Evolutionary conservation across 2,888 invertebrate genomes (phyloP), one percentile per base, ranked within the genome.

Genomic region (Tiphia femorata): DNA sequence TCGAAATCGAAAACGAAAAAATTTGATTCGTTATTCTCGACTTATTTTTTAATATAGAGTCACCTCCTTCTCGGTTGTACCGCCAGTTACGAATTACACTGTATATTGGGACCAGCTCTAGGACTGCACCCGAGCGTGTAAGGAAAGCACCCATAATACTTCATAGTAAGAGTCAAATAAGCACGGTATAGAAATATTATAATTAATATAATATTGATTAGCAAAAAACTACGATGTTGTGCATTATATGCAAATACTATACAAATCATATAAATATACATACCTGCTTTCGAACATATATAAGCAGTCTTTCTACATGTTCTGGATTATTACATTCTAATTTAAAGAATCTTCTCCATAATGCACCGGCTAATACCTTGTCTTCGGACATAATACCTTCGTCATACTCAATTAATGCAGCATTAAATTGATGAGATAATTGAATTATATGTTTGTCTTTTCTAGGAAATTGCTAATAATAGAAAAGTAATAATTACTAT

Each of bases 311-410:
- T 73, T 94, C 94, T 56, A 96, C 74, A 56, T 88, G 78, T 64
- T 87, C 86, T 10, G 90, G 89, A 72, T 91, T 87, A n/a, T 88
- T 86, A 72, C 89, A 87, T 33, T 88, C 84, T 70, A 87, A 86
- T 65, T 88, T 88, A 72, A 94, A 93, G 78, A 96, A 89, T 62
- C 93, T 87, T 66, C 94, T 88, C 97, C 97, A 97, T 10, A 97
- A 72, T 0, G 95, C 93, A 17, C 89, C 90, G 23, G 96, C 95
- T 63, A 97, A 81, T 4, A 91, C 85, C 72, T 86, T 88, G 78
- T 97, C 97, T 77, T 92, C 89, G 10, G 87, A 86, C 69, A 89
- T 85, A 12, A 96, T 82, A 2, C 96, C 96, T 86, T 96, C 96
- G 82, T 97, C 96, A 76, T 96, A 96, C 0, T 89, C 88, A 56